phyloP scores from a whole-genome alignment of 2,113 vertebrate genomes.

The Mastomys coucha region DNA sequence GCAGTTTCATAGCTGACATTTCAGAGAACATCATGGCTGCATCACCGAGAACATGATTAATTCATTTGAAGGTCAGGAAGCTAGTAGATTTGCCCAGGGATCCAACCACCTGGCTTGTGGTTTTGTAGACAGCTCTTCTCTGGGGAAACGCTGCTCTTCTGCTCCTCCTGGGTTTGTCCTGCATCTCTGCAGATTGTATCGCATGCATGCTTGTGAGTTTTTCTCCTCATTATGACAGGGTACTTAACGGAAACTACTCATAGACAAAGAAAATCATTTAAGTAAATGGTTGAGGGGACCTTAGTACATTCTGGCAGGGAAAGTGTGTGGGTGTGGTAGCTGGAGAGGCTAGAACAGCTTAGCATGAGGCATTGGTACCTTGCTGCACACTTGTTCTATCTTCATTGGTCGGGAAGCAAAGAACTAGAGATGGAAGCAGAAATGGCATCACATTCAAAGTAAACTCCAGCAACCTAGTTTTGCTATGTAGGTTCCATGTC shows the following conservation, averaged over 20 bases:
- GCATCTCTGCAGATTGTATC: not conserved
- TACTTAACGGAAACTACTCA: not conserved
- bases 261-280: not conserved
- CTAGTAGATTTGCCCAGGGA: conserved; percentile 56
- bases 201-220: not conserved
- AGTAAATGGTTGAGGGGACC: not conserved
- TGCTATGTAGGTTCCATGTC: not conserved
- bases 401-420: not conserved
- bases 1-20: conserved; percentile 74
- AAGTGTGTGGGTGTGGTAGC: too few species aligned
- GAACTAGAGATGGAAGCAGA: not conserved
- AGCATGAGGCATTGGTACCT: not conserved
- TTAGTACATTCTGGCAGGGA: not conserved
- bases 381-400: not conserved
- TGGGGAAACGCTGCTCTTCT: not conserved
- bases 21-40: conserved; percentile 61
- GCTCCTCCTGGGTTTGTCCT: not conserved
- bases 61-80: conserved; percentile 75
- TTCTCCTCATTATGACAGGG: not conserved
- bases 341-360: not conserved
- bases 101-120: conserved; percentile 38
- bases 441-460: not conserved
- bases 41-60: conserved; percentile 65
- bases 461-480: not conserved
- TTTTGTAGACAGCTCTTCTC: not conserved